phyloP scores from a whole-genome alignment of 2,888 invertebrate genomes.

The Lasiommata megera region DNA sequence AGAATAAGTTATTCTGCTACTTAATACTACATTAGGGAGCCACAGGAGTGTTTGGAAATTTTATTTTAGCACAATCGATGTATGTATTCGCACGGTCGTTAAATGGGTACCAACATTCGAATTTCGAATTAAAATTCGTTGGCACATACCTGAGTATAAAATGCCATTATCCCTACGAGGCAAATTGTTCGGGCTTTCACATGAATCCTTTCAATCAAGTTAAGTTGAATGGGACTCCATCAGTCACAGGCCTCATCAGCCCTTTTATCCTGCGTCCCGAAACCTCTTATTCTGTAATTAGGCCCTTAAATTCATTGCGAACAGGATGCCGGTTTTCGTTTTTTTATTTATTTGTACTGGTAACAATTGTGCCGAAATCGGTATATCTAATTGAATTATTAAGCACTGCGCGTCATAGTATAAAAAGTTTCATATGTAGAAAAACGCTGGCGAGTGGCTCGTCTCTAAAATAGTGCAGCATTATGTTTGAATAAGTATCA shows the following conservation, averaged over 20 bases:
- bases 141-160: conserved; percentile 52
- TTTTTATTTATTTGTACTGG: conserved; percentile 9
- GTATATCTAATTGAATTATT: background rate
- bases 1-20: too few relatives aligned
- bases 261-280: conserved; percentile 56
- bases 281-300: conserved; percentile 65
- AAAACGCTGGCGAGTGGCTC: too few relatives aligned
- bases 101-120: background rate
- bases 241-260: conserved; percentile 54
- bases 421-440: too few relatives aligned
- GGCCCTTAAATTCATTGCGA: conserved; percentile 54
- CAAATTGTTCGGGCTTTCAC: conserved; percentile 47
- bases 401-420: too few relatives aligned
- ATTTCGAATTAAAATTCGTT: conserved; percentile 37
- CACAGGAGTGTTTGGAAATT: too few relatives aligned
- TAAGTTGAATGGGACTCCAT: conserved; percentile 65
- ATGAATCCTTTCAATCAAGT: conserved; percentile 66
- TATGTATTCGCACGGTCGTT: background rate
- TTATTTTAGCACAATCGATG: too few relatives aligned
- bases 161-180: conserved; percentile 52
- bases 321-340: conserved; percentile 54
- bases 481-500: too few relatives aligned
- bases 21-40: too few relatives aligned
- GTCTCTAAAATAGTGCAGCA: too few relatives aligned
- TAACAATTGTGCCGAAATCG: conserved; percentile 4